phyloP scores from a whole-genome alignment of 30 jellyfish, hydroid and myxozoan species.

The Aurelia coerulea region DNA sequence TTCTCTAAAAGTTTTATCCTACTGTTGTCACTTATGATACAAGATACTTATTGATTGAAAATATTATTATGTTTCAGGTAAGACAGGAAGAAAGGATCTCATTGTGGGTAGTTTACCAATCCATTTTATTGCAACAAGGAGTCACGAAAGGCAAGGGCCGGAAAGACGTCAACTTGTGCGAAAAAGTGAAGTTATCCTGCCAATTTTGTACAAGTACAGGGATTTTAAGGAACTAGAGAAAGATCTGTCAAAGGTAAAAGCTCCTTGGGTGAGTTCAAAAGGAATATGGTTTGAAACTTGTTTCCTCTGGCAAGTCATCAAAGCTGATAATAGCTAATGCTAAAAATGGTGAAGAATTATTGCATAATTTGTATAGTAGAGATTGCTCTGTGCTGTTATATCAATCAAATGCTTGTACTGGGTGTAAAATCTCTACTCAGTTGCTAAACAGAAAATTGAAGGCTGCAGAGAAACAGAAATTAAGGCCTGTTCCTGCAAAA shows the following conservation, averaged over 20 bases:
- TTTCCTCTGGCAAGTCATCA: slow-evolving; percentile 3
- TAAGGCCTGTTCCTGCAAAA: slow-evolving; percentile 30
- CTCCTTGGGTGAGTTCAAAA: slow-evolving; percentile 41
- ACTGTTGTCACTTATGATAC: not conserved
- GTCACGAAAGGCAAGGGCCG: slow-evolving; percentile 24
- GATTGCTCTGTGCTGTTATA: slow-evolving; percentile 25
- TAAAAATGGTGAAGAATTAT: slow-evolving; percentile 27
- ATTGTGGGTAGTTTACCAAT: slow-evolving; percentile 48
- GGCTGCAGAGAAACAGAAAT: slow-evolving; percentile 10
- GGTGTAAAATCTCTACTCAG: slow-evolving; percentile 26
- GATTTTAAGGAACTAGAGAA: slow-evolving; percentile 31
- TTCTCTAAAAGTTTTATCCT: no score
- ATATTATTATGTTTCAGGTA: slow-evolving; percentile 11
- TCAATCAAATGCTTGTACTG: slow-evolving; percentile 15
- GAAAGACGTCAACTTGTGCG: slow-evolving; percentile 45
- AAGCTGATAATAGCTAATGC: not conserved
- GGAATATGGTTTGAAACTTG: slow-evolving; percentile 31
- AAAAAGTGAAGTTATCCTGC: slow-evolving; percentile 22
- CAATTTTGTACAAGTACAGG: slow-evolving; percentile 40
- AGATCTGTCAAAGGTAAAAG: slow-evolving; percentile 6
- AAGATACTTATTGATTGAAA: not conserved
- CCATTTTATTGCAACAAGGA: slow-evolving; percentile 8
- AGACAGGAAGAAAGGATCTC: slow-evolving; percentile 50
- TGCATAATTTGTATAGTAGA: slow-evolving; percentile 24
- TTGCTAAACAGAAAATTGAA: slow-evolving; percentile 8